Conservation (phyloP, 2,888 invertebrate genomes). For the Nineta flava region DNA sequence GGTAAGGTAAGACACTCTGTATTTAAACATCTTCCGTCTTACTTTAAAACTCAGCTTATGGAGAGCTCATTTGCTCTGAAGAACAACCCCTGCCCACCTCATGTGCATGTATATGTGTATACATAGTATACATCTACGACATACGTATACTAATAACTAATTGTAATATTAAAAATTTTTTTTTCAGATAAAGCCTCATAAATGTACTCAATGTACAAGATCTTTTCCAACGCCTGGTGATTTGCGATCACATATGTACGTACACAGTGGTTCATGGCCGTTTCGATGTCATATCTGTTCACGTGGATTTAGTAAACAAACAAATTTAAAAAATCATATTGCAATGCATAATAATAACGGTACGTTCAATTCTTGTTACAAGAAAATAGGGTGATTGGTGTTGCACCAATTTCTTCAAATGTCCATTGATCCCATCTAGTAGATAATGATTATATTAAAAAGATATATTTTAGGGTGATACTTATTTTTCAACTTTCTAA, state of each 20-base stretch:
- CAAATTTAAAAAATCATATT: conserved; percentile 53
- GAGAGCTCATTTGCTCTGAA: too few species aligned
- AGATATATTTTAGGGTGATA: background rate
- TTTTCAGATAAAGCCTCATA: conserved; percentile 52
- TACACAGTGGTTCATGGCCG: conserved; percentile 57
- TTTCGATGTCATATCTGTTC: conserved; percentile 51
- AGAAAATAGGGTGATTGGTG: background rate
- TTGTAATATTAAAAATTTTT: background rate
- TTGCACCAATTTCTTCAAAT: too few species aligned
- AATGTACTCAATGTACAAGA: conserved; percentile 50
- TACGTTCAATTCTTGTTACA: background rate
- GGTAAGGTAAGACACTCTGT: too few species aligned
- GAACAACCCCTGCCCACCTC: too few species aligned
- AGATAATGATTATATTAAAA: too few species aligned
- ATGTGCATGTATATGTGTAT: too few species aligned
- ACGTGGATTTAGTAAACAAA: conserved; percentile 54
- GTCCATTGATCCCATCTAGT: too few species aligned
- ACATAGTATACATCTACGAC: too few species aligned
- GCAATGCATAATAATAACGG: conserved; percentile 36
- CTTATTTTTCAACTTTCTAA: background rate
- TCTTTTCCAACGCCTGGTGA: conserved; percentile 61
- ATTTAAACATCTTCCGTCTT: too few species aligned
- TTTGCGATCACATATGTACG: conserved; percentile 53
- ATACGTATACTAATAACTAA: too few species aligned
- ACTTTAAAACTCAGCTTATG: too few species aligned